phyloP scores from a whole-genome alignment of 2,888 invertebrate species.

The Chrysodeixis includens region DNA sequence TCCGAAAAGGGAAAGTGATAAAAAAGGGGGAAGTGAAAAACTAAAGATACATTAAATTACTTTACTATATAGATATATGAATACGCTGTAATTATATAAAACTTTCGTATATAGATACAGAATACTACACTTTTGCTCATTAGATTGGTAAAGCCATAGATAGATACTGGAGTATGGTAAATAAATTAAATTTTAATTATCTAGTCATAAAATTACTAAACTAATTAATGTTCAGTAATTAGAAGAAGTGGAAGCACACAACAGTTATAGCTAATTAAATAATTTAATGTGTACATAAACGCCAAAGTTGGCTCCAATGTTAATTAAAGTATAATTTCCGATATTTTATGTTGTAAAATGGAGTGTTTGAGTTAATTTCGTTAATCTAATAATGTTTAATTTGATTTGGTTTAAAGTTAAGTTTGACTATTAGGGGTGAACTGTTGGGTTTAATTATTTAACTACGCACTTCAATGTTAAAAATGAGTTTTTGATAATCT shows the following conservation, averaged over 20 bases:
- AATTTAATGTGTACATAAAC: constrained; percentile 27
- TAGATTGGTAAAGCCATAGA: no score
- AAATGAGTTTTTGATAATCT: no score
- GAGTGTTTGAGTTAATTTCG: constrained; percentile 14
- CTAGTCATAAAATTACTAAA: neutral
- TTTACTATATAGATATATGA: no score
- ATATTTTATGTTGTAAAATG: constrained; percentile 9
- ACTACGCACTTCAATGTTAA: neutral
- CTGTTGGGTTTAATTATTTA: neutral
- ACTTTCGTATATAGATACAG: no score
- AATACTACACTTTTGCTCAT: no score
- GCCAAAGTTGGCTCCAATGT: constrained; percentile 9
- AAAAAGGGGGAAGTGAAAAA: no score
- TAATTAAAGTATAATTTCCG: constrained; percentile 30
- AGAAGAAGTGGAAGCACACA: constrained; percentile 29
- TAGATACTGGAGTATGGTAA: no score
- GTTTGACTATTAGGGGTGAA: neutral
- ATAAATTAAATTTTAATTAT: neutral
- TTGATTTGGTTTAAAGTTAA: constrained; percentile 22
- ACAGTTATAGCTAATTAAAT: constrained; percentile 29
- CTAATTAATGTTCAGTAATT: constrained; percentile 21
- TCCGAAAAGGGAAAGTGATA: no score
- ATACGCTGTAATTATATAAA: no score
- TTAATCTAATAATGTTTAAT: constrained; percentile 17
- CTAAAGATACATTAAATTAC: no score